Percentiles rank a stretch among this genome's conserved stretches.
Conservation (phyloP, 2,888 invertebrate genomes). For the Cephus pygmeus region DNA sequence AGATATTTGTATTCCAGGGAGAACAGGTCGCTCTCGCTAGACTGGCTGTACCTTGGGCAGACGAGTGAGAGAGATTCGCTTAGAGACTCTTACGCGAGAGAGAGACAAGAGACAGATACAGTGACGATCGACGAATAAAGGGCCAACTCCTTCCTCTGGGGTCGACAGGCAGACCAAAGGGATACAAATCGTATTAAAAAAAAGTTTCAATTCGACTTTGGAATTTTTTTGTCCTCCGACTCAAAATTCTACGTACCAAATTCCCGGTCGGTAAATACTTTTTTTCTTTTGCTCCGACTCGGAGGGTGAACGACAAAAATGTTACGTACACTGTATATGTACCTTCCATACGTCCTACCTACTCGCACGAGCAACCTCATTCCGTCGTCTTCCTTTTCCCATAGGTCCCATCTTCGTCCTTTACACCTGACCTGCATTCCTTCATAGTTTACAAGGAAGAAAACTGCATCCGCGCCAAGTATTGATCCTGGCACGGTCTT, state of each 20-base stretch:
- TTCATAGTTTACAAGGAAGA: neutral
- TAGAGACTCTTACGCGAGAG: neutral
- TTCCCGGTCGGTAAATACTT: neutral
- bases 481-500: neutral
- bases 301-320: neutral
- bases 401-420: neutral
- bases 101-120: neutral
- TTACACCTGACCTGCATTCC: neutral
- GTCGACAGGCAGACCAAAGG: neutral
- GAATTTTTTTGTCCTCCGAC: neutral
- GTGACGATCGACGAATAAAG: neutral
- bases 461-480: neutral
- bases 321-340: neutral
- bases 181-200: neutral
- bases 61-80: neutral
- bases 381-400: neutral
- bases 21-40: neutral
- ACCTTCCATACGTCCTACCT: too few species aligned
- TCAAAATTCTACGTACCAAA: neutral
- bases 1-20: neutral
- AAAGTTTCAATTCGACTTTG: neutral
- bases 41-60: neutral
- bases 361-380: neutral
- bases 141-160: neutral
- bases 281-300: too few species aligned